Conservation (phyloP, 1,140 invertebrate species). For the Neodiprion lecontei region DNA sequence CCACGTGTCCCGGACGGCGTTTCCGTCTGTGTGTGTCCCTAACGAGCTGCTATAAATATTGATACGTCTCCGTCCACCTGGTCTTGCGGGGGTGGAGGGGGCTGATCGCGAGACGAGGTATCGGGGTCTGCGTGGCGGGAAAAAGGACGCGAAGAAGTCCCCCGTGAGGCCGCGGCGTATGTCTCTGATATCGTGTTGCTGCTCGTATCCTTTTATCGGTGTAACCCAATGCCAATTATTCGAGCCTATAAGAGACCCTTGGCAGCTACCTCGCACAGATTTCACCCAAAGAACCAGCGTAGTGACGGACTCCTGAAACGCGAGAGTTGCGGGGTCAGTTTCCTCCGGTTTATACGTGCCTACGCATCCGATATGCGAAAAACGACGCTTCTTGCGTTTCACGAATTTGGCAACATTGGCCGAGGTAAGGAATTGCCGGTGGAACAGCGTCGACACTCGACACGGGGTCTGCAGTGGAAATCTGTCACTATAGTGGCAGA, state of each 20-base stretch:
- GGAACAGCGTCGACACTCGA: too few relatives aligned
- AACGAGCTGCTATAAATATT: constrained; percentile 57
- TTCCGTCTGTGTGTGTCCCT: constrained; percentile 27
- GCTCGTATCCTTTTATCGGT: constrained; percentile 41
- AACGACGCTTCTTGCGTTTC: too few relatives aligned
- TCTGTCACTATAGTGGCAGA: too few relatives aligned
- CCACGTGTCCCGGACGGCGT: background rate
- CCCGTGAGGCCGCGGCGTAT: too few relatives aligned
- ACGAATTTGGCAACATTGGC: too few relatives aligned
- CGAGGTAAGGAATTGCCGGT: too few relatives aligned
- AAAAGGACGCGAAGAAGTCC: background rate
- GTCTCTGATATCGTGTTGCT: background rate
- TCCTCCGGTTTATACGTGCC: too few relatives aligned
- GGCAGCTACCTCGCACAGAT: background rate
- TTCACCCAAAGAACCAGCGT: constrained; percentile 39
- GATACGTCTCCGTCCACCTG: constrained; percentile 42
- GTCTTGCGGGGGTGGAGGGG: constrained; percentile 43
- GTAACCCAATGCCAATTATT: constrained; percentile 58
- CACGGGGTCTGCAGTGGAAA: too few relatives aligned
- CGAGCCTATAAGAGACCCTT: constrained; percentile 42
- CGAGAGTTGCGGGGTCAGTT: background rate
- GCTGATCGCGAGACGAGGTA: constrained; percentile 13
- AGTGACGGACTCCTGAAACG: constrained; percentile 20
- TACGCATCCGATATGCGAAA: too few relatives aligned
- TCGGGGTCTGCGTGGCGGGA: background rate